phyloP scores from a whole-genome alignment of 2,113 vertebrate genomes.

The Talpa occidentalis region DNA sequence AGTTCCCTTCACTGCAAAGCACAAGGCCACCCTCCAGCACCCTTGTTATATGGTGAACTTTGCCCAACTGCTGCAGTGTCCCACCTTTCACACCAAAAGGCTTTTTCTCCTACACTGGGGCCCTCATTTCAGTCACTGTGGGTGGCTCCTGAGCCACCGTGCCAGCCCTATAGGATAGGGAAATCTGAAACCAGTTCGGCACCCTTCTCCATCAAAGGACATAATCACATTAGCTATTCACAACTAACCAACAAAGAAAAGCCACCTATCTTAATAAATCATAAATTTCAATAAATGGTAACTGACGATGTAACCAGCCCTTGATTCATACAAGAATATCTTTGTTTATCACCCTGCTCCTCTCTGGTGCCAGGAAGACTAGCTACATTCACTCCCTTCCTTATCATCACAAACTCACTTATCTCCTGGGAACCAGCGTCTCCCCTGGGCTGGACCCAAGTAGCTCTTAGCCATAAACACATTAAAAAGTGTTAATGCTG shows the following conservation, averaged over 20 bases:
- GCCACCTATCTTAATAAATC: background rate
- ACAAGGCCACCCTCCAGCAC: background rate
- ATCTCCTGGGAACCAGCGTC: slow-evolving; percentile 71
- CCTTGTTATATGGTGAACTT: background rate
- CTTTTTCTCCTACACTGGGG: background rate
- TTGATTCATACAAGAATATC: slow-evolving; percentile 18
- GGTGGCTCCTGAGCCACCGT: background rate
- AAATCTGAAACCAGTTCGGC: background rate
- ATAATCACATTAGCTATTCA: background rate
- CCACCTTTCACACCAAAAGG: background rate
- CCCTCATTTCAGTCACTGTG: background rate
- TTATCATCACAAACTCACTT: slow-evolving; percentile 39
- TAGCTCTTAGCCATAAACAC: background rate
- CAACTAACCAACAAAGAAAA: background rate
- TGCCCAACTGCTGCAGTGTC: no score
- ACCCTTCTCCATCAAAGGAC: background rate
- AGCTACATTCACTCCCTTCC: slow-evolving; percentile 71
- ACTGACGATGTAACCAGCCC: background rate
- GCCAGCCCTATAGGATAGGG: background rate
- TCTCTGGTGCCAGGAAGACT: slow-evolving; percentile 60
- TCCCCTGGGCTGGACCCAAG: slow-evolving; percentile 13
- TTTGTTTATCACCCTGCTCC: slow-evolving; percentile 67
- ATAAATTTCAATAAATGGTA: slow-evolving; percentile 17
- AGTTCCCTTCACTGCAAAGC: background rate
- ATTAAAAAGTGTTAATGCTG: background rate